Conservation (phyloP, 2,113 vertebrate species). For the Asarcornis scutulata region DNA sequence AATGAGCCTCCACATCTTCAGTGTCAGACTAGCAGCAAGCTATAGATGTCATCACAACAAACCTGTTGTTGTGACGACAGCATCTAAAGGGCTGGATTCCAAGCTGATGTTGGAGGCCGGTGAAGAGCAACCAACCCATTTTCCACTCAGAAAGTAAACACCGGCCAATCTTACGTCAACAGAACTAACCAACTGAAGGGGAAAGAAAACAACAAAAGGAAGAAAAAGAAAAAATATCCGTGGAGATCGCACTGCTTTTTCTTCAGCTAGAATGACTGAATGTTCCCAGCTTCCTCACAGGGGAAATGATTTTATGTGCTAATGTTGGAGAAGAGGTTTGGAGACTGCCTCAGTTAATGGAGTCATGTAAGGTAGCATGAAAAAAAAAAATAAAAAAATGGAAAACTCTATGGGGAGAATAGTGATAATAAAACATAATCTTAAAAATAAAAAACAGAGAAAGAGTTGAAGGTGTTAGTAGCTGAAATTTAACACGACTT, state of each 20-base stretch:
- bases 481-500: not conserved
- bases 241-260: not conserved
- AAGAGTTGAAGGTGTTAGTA: not conserved
- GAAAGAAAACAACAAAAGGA: not conserved
- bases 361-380: slow-evolving; percentile 1
- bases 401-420: not conserved
- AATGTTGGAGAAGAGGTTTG: not conserved
- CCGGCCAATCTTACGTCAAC: not conserved
- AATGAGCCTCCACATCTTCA: not conserved
- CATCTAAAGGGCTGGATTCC: not conserved
- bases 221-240: not conserved
- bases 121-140: not conserved
- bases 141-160: not conserved
- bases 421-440: not conserved
- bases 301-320: not conserved
- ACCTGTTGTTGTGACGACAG: not conserved
- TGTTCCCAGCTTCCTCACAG: slow-evolving; percentile 5
- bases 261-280: not conserved
- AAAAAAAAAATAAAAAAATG: not conserved
- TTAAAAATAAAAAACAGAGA: slow-evolving; percentile 3
- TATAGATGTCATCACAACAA: slow-evolving; percentile 13
- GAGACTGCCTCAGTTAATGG: not conserved
- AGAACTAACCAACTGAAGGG: not conserved
- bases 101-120: not conserved
- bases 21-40: not conserved